These are phyloP conservation scores for Prosapia bicincta DNA, from an alignment of 2,888 invertebrate genomes.

Conservation along the genomic window DNA sequence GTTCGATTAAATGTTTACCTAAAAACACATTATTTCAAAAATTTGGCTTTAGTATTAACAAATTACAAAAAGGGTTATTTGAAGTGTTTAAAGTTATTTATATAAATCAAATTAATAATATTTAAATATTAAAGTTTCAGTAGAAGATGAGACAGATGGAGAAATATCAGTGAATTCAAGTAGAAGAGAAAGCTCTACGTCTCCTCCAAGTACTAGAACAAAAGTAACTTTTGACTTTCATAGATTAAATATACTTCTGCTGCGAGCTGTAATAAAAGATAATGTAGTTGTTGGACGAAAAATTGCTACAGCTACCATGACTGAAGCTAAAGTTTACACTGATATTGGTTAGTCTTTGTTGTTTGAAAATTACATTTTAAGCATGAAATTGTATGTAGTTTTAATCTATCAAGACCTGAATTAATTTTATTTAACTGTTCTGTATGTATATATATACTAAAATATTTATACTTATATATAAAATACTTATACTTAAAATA, in stretches of 20 bases:
- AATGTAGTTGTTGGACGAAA: conserved; percentile 75
- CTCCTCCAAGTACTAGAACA: conserved; percentile 51
- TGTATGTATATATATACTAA: too few species aligned
- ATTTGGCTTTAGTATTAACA: too few species aligned
- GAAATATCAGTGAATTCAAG: background rate
- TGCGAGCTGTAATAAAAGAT: conserved; percentile 71
- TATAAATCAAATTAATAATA: too few species aligned
- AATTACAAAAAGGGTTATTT: too few species aligned
- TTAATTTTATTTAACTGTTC: too few species aligned
- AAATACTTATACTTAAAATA: too few species aligned
- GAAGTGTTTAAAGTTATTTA: background rate
- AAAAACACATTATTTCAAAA: too few species aligned
- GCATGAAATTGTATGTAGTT: too few species aligned
- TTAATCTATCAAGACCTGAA: too few species aligned
- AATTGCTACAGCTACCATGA: conserved; percentile 91
- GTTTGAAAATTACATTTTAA: too few species aligned
- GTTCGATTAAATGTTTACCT: too few species aligned
- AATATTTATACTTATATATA: too few species aligned
- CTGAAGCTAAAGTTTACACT: conserved; percentile 85
- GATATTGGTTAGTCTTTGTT: conserved; percentile 57
- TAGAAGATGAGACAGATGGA: conserved; percentile 13
- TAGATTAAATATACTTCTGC: conserved; percentile 79
- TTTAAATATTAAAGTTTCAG: conserved; percentile 2
- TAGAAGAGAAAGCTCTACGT: background rate
- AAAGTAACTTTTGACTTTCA: conserved; percentile 93